Evolutionary conservation across 2,113 vertebrate species (phyloP).

Genomic region (Dinomys branickii): DNA sequence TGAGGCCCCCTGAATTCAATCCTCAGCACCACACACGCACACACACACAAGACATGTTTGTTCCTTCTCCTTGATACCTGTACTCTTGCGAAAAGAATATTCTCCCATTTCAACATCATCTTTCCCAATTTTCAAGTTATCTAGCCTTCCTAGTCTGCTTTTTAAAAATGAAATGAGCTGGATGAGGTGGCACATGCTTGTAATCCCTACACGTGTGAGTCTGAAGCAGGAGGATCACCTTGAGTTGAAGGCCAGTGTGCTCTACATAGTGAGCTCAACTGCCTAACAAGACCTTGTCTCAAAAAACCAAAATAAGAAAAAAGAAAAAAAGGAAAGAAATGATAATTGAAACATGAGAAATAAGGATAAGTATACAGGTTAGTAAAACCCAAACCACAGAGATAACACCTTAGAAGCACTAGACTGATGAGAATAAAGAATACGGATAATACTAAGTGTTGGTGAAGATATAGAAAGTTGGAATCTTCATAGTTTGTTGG

Average conservation of each 20-base stretch:
- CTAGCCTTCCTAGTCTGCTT: background rate
- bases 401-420: background rate
- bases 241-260: background rate
- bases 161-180: background rate
- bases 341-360: background rate
- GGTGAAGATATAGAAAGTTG: background rate
- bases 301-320: background rate
- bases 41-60: background rate
- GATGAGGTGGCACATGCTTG: background rate
- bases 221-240: background rate
- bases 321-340: background rate
- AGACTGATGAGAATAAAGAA: background rate
- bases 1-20: background rate
- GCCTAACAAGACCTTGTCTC: background rate
- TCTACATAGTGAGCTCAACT: background rate
- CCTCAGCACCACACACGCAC: background rate
- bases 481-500: background rate
- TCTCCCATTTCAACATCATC: background rate
- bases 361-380: background rate
- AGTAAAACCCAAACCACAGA: background rate
- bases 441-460: background rate
- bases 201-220: background rate
- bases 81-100: conserved; percentile 10
- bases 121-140: background rate
- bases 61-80: background rate